These are phyloP conservation scores for Desoria tigrina DNA, from an alignment of 2,888 invertebrate genomes.

Conservation along the genomic window DNA sequence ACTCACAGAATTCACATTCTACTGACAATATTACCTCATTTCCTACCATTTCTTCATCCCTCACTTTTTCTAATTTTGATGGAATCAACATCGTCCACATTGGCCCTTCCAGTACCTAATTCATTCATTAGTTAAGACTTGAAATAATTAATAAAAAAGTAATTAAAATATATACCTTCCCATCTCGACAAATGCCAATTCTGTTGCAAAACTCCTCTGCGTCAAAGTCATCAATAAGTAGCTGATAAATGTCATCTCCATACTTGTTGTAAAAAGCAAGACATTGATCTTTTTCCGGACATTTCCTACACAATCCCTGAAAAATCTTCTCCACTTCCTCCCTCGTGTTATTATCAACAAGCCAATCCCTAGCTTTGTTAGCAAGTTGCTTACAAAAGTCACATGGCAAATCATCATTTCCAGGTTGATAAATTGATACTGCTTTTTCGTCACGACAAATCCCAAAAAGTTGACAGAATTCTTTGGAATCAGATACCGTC, in stretches of 20 bases:
- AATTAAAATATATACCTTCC: too few relatives aligned
- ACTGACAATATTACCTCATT: constrained; percentile 52
- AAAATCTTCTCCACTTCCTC: constrained; percentile 75
- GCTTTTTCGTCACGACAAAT: constrained; percentile 64
- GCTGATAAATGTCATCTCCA: constrained; percentile 71
- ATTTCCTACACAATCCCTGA: constrained; percentile 76
- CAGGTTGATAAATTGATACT: constrained; percentile 53
- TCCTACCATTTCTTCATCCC: too few relatives aligned
- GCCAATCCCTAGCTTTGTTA: constrained; percentile 72
- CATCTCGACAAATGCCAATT: constrained; percentile 66
- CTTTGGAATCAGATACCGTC: constrained; percentile 64
- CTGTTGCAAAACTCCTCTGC: constrained; percentile 70
- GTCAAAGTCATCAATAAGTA: constrained; percentile 69
- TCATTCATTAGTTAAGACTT: too few relatives aligned
- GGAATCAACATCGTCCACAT: too few relatives aligned
- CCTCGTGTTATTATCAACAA: constrained; percentile 83
- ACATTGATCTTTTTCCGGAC: constrained; percentile 71
- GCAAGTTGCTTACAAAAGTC: constrained; percentile 83
- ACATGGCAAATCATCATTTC: constrained; percentile 66
- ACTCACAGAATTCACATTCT: constrained; percentile 77
- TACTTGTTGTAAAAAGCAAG: constrained; percentile 75
- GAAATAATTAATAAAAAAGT: too few relatives aligned
- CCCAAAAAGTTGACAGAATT: constrained; percentile 75
- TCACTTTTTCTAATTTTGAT: too few relatives aligned
- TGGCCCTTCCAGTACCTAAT: too few relatives aligned